Evolutionary conservation across 1,140 invertebrate species (phyloP).

Genomic region (Drosophila teissieri): DNA sequence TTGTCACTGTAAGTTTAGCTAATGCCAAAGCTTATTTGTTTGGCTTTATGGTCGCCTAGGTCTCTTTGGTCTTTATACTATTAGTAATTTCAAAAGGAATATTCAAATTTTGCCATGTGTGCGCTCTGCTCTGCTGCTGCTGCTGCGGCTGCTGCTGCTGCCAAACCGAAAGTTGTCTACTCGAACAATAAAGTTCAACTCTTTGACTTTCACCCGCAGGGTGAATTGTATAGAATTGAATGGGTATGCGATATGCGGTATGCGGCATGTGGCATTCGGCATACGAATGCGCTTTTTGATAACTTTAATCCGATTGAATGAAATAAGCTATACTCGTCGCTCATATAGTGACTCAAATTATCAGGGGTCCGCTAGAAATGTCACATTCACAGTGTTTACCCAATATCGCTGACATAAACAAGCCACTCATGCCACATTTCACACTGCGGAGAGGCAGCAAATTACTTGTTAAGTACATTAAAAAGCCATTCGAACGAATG

Average conservation of each 20-base stretch:
- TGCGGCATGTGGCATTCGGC: neutral
- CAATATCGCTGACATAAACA: slow-evolving; percentile 13
- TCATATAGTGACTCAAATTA: slow-evolving; percentile 5
- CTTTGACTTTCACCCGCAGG: neutral
- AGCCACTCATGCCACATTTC: slow-evolving; percentile 20
- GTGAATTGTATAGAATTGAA: neutral
- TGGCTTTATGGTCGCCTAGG: neutral
- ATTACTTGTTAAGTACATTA: slow-evolving; percentile 26
- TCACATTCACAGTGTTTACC: slow-evolving; percentile 18
- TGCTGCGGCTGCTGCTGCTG: too few species aligned
- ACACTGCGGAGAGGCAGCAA: slow-evolving; percentile 19
- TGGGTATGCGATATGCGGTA: neutral
- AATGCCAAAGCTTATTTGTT: slow-evolving; percentile 8
- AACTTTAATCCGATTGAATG: slow-evolving; percentile 7
- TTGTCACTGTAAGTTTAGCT: slow-evolving; percentile 21
- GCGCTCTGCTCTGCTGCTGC: too few species aligned
- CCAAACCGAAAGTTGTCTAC: slow-evolving; percentile 8
- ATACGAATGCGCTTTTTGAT: neutral
- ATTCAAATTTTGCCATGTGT: slow-evolving; percentile 13
- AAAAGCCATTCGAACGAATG: neutral
- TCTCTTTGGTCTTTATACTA: too few species aligned
- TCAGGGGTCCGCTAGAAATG: slow-evolving; percentile 5
- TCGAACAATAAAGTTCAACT: slow-evolving; percentile 8
- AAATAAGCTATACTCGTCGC: too few species aligned
- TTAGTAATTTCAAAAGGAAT: slow-evolving; percentile 16